Evolutionary conservation across 2,888 invertebrate genomes (phyloP).

Genomic region (Platerodrilus igneus): DNA sequence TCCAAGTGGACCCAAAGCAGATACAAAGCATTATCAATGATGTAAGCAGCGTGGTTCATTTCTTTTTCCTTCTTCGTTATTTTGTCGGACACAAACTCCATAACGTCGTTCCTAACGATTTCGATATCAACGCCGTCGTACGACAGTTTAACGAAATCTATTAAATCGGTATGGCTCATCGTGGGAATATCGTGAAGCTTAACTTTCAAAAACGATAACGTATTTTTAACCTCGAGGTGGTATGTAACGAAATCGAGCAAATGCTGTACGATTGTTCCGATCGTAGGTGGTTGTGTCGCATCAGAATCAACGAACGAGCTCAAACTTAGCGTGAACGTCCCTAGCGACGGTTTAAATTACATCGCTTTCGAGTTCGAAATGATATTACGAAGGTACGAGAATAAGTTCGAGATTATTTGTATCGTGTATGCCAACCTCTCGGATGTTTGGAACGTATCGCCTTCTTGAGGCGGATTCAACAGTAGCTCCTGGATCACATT

Average conservation of each 20-base stretch:
- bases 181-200: constrained; percentile 51
- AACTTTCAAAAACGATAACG: constrained; percentile 49
- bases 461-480: constrained; percentile 35
- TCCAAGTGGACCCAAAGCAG: constrained; percentile 75
- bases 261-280: constrained; percentile 55
- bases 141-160: constrained; percentile 47
- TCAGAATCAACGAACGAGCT: constrained; percentile 33
- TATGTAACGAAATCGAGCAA: constrained; percentile 54
- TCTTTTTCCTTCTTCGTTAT: constrained; percentile 56
- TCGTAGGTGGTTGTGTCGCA: constrained; percentile 46
- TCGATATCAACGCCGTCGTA: constrained; percentile 36
- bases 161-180: constrained; percentile 55
- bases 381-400: constrained; percentile 66
- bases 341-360: constrained; percentile 53
- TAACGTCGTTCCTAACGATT: constrained; percentile 41
- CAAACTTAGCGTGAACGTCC: constrained; percentile 38
- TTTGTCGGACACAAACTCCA: constrained; percentile 51
- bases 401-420: constrained; percentile 67
- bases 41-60: constrained; percentile 59
- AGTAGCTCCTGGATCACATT: constrained; percentile 41
- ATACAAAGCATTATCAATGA: constrained; percentile 68
- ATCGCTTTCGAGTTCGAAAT: no score
- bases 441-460: constrained; percentile 36
- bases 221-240: constrained; percentile 51
- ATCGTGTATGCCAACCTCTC: constrained; percentile 48